A percentile compares a stretch with the other conserved stretches of the same genome.
phyloP scores from a whole-genome alignment of 2,797 vertebrate genomes.

The Sebastes kiyomatsui region DNA sequence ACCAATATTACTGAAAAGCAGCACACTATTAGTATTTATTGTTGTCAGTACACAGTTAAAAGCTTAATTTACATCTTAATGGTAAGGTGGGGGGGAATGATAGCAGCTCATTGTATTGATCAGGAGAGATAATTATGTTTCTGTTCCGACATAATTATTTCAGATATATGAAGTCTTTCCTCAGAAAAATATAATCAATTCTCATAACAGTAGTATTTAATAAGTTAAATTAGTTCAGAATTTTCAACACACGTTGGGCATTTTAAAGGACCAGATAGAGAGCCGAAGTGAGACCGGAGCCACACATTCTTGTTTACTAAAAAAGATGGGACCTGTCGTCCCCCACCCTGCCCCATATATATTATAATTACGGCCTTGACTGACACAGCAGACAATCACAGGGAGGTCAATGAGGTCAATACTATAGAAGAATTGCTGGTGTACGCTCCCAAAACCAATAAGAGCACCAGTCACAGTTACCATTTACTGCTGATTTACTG shows the following conservation, averaged over 20 bases:
- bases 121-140: neutral
- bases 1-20: neutral
- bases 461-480: neutral
- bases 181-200: neutral
- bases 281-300: neutral
- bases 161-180: neutral
- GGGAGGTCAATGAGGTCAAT: slow-evolving; percentile 8
- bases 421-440: neutral
- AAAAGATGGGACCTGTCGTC: neutral
- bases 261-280: neutral
- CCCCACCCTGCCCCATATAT: too few relatives aligned
- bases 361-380: too few relatives aligned
- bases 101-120: neutral
- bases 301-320: neutral
- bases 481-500: slow-evolving; percentile 9
- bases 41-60: neutral
- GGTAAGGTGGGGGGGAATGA: neutral
- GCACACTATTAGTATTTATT: neutral
- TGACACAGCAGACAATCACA: slow-evolving; percentile 1
- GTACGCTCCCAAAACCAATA: slow-evolving; percentile 4
- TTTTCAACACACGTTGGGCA: neutral
- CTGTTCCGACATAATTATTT: neutral
- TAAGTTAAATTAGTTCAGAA: neutral
- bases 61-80: neutral
- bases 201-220: neutral